Evolutionary conservation across 2,797 vertebrate species (phyloP).

Genomic region (Danio tinwini): DNA sequence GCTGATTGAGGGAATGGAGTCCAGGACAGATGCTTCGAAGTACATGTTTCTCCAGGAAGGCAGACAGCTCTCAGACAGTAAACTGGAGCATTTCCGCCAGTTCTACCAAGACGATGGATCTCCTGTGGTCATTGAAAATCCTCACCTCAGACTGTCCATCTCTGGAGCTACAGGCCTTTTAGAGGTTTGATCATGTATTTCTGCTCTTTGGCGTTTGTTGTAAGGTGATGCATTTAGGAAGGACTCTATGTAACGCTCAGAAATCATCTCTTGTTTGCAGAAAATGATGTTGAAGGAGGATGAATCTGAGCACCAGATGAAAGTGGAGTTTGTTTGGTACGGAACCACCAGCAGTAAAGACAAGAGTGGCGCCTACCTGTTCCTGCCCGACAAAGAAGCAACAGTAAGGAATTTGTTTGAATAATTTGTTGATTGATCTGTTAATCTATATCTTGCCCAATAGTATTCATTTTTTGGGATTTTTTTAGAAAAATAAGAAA

Average conservation of each 20-base stretch:
- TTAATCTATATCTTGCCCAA: background rate
- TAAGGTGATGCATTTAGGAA: background rate
- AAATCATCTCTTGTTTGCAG: slow-evolving; percentile 66
- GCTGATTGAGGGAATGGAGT: slow-evolving; percentile 74
- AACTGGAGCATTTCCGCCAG: slow-evolving; percentile 78
- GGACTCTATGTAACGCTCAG: slow-evolving; percentile 5
- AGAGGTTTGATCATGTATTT: slow-evolving; percentile 76
- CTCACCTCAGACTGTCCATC: slow-evolving; percentile 83
- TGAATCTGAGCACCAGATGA: slow-evolving; percentile 74
- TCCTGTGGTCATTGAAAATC: slow-evolving; percentile 82
- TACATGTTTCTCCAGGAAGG: slow-evolving; percentile 77
- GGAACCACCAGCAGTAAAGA: slow-evolving; percentile 85
- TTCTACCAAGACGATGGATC: slow-evolving; percentile 68
- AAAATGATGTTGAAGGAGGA: slow-evolving; percentile 80
- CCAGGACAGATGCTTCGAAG: slow-evolving; percentile 72
- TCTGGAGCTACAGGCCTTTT: slow-evolving; percentile 82
- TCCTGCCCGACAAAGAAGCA: slow-evolving; percentile 87
- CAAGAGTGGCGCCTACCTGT: slow-evolving; percentile 94
- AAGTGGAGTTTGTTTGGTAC: slow-evolving; percentile 89
- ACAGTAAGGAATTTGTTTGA: slow-evolving; percentile 75
- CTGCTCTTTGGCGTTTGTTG: background rate
- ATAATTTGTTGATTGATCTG: background rate
- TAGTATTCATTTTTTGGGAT: background rate
- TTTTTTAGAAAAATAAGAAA: background rate
- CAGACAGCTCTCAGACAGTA: slow-evolving; percentile 50